Conservation (phyloP, 2,797 vertebrate genomes). For the Furcifer pardalis region DNA sequence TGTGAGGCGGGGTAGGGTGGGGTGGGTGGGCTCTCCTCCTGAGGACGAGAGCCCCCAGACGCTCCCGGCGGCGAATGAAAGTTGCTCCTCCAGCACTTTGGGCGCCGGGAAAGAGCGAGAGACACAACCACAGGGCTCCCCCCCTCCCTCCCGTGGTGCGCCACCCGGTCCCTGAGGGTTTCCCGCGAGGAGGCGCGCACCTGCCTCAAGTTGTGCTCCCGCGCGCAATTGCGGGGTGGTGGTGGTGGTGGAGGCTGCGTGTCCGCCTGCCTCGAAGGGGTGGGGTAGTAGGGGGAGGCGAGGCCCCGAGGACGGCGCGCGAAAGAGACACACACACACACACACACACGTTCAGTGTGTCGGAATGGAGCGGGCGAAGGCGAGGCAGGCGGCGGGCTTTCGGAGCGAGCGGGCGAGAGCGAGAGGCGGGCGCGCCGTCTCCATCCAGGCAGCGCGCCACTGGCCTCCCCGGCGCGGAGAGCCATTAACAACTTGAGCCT, state of each 20-base stretch:
- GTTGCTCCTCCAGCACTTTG: conserved; percentile 12
- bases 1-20: too few species aligned
- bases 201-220: conserved; percentile 23
- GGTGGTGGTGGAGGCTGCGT: neutral
- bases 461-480: neutral
- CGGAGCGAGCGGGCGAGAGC: neutral
- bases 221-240: conserved; percentile 3
- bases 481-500: conserved; percentile 15
- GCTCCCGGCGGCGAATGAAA: neutral
- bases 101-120: conserved; percentile 15
- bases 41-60: too few species aligned
- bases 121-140: neutral
- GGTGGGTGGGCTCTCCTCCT: too few species aligned
- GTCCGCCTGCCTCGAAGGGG: too few species aligned
- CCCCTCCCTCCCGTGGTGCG: conserved; percentile 15
- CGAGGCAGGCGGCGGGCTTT: neutral
- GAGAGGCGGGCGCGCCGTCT: neutral
- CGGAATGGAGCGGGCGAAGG: neutral
- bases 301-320: neutral
- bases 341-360: neutral
- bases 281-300: neutral
- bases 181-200: conserved; percentile 38
- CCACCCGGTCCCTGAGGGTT: conserved; percentile 32
- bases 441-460: neutral
- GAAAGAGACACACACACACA: too few species aligned